These are phyloP conservation scores for Drosophila melanogaster DNA, from an alignment of 1,140 invertebrate genomes.

Conservation along the genomic window DNA sequence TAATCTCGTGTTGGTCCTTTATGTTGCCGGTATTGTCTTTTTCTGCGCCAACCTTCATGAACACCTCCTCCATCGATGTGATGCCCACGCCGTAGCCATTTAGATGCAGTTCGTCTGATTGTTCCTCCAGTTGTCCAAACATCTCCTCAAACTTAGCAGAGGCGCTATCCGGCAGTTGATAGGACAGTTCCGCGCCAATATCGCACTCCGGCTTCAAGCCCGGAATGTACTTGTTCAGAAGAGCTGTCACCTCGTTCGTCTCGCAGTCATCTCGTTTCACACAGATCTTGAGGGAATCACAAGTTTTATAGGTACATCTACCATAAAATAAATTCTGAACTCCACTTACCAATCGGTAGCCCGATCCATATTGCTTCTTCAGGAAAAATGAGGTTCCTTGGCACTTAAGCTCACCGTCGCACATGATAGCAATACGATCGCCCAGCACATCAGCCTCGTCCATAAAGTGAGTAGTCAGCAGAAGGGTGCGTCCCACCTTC, in stretches of 20 bases:
- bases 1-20: slow-evolving; percentile 40
- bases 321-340: neutral
- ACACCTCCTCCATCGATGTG: slow-evolving; percentile 96
- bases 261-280: slow-evolving; percentile 72
- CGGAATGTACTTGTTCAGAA: slow-evolving; percentile 71
- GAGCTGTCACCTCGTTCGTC: slow-evolving; percentile 54
- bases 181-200: slow-evolving; percentile 76
- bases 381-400: slow-evolving; percentile 94
- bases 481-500: slow-evolving; percentile 88
- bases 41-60: slow-evolving; percentile 86
- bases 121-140: slow-evolving; percentile 67
- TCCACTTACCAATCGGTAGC: slow-evolving; percentile 68
- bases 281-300: slow-evolving; percentile 62
- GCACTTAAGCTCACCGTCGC: slow-evolving; percentile 92
- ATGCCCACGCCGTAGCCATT: slow-evolving; percentile 96
- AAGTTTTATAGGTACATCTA: neutral
- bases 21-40: slow-evolving; percentile 35
- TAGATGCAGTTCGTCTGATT: slow-evolving; percentile 81
- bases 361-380: slow-evolving; percentile 92
- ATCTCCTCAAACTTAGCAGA: slow-evolving; percentile 68
- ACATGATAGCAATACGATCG: slow-evolving; percentile 96
- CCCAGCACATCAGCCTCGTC: slow-evolving; percentile 98
- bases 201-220: slow-evolving; percentile 67
- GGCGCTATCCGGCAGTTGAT: slow-evolving; percentile 66
- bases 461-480: slow-evolving; percentile 99